phyloP scores from a whole-genome alignment of 2,113 vertebrate species.

The Pachypanchax playfairii region DNA sequence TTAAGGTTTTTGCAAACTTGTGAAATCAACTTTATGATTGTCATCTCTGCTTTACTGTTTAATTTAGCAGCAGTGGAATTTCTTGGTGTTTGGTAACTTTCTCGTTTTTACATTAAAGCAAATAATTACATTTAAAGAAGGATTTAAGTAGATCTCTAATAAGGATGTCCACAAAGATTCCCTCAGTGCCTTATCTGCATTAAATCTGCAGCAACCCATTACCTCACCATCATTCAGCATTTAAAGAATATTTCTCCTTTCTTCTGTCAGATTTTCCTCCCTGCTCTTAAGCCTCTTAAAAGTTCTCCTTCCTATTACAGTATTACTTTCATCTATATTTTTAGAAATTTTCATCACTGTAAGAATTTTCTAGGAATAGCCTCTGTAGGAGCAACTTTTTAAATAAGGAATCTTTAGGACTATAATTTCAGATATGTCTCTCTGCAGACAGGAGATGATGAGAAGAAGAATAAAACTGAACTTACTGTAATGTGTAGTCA shows the following conservation, averaged over 20 bases:
- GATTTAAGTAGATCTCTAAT: background rate
- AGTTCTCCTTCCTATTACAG: background rate
- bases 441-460: background rate
- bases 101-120: background rate
- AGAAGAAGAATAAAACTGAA: background rate
- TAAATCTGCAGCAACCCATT: background rate
- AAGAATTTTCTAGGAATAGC: background rate
- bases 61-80: background rate
- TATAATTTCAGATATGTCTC: background rate
- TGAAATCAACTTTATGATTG: background rate
- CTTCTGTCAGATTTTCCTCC: background rate
- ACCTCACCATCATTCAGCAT: background rate
- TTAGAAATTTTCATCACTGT: background rate
- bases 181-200: background rate
- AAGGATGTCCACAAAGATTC: background rate
- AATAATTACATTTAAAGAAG: background rate
- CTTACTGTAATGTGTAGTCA: background rate
- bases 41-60: background rate
- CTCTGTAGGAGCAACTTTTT: background rate
- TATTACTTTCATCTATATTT: background rate
- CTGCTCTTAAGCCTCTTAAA: conserved; percentile 2
- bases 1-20: background rate
- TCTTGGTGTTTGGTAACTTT: background rate
- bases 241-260: background rate
- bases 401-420: background rate